Evolutionary conservation across 1,140 invertebrate genomes (phyloP).

Genomic region (Zaprionus davidi): DNA sequence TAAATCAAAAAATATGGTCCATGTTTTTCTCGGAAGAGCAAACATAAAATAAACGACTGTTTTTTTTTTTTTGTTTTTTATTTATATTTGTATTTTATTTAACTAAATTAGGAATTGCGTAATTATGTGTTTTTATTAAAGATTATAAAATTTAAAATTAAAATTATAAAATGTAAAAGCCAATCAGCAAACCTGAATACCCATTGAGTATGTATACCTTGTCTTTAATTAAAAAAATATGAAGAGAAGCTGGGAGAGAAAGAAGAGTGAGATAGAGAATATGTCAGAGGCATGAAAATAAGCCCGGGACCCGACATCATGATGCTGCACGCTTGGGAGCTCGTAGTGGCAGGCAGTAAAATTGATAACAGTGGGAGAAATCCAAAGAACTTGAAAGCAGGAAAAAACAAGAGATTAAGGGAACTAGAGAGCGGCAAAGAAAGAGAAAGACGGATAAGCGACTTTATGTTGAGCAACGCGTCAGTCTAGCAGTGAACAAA

Average conservation of each 20-base stretch:
- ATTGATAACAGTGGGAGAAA: constrained; percentile 43
- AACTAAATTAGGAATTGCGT: neutral
- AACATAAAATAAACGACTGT: too few relatives aligned
- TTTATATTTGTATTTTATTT: too few relatives aligned
- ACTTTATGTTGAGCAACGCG: constrained; percentile 10
- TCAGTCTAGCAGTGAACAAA: constrained; percentile 28
- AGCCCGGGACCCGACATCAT: constrained; percentile 14
- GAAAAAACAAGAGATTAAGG: neutral
- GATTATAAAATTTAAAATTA: too few relatives aligned
- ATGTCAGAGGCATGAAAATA: constrained; percentile 44
- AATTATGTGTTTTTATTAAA: neutral
- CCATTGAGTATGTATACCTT: neutral
- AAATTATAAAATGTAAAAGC: too few relatives aligned
- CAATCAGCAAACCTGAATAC: neutral
- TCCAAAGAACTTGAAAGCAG: constrained; percentile 32
- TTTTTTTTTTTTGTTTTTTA: too few relatives aligned
- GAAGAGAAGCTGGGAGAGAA: neutral
- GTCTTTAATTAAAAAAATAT: constrained; percentile 42
- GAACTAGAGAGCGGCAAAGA: too few relatives aligned
- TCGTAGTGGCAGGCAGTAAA: constrained; percentile 26
- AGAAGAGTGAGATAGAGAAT: constrained; percentile 13
- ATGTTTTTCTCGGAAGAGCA: too few relatives aligned
- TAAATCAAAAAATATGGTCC: too few relatives aligned
- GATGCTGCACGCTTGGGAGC: neutral
- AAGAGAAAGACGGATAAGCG: neutral